Evolutionary conservation across 2,888 invertebrate species (phyloP).

Genomic region (Acleris laterana): DNA sequence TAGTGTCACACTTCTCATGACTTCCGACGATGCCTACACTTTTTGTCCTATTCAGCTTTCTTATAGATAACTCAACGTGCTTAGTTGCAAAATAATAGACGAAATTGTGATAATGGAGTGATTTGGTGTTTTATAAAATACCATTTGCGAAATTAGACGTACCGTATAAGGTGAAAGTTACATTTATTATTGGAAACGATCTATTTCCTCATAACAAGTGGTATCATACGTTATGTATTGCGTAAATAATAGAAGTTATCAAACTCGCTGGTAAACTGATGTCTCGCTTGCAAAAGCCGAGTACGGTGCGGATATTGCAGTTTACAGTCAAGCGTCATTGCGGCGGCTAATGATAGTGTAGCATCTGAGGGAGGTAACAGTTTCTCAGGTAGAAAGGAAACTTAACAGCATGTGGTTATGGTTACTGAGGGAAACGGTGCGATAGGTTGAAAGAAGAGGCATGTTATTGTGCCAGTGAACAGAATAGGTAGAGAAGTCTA

Average conservation of each 20-base stretch:
- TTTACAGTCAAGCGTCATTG: conserved; percentile 62
- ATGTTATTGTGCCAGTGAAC: no score
- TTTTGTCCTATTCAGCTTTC: conserved; percentile 70
- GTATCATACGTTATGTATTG: conserved; percentile 16
- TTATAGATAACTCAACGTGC: conserved; percentile 40
- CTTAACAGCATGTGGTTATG: conserved; percentile 28
- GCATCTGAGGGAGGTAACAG: conserved; percentile 40
- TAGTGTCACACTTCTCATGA: conserved; percentile 74
- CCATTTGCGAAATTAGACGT: neutral
- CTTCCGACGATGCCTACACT: conserved; percentile 54
- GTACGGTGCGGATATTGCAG: conserved; percentile 53
- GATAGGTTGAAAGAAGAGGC: neutral
- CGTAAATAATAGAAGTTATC: conserved; percentile 8
- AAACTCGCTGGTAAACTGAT: conserved; percentile 25
- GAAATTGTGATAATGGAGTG: conserved; percentile 37
- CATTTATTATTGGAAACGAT: neutral
- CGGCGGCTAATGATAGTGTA: conserved; percentile 50
- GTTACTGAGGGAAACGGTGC: conserved; percentile 17
- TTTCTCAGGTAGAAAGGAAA: conserved; percentile 34
- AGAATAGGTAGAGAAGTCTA: no score
- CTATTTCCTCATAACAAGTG: conserved; percentile 1
- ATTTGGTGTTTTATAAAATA: conserved; percentile 39
- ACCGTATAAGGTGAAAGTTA: neutral
- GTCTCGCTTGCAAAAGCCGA: conserved; percentile 34
- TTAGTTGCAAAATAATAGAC: conserved; percentile 28